phyloP scores from a whole-genome alignment of 2,113 vertebrate species.

The Stictonetta naevosa region DNA sequence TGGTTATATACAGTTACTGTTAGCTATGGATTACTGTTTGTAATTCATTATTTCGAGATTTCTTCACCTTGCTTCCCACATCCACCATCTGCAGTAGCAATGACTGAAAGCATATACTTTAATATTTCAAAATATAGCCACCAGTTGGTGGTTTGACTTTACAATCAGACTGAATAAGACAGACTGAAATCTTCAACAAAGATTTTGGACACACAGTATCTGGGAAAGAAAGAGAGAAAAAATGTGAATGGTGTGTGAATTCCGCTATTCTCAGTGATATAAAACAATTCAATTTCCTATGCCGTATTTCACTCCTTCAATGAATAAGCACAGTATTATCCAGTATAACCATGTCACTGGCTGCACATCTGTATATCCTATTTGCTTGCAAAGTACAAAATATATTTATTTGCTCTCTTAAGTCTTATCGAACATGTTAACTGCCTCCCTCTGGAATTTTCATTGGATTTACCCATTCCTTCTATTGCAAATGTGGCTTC shows the following conservation, averaged over 20 bases:
- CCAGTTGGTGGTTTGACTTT: not conserved
- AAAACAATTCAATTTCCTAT: not conserved
- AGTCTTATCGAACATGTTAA: not conserved
- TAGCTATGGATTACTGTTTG: not conserved
- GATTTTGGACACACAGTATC: not conserved
- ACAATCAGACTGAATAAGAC: not conserved
- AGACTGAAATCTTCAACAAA: not conserved
- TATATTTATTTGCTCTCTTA: not conserved
- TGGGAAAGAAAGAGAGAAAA: not conserved
- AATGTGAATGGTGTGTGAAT: not conserved
- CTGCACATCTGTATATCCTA: not conserved
- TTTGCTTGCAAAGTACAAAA: not conserved
- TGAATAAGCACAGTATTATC: not conserved
- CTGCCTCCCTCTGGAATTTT: not conserved
- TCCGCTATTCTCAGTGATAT: not conserved
- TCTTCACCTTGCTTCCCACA: not conserved
- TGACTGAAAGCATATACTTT: not conserved
- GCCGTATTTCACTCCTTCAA: not conserved
- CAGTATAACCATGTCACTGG: not conserved
- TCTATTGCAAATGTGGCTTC: not conserved
- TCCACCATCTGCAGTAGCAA: not conserved
- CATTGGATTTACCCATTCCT: not conserved
- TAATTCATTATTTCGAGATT: not conserved
- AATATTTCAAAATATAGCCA: not conserved
- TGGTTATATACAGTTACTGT: not conserved